Evolutionary conservation across 2,113 vertebrate species (phyloP), one percentile per base, ranked within the genome.

Genomic region (Bubo scandiacus): DNA sequence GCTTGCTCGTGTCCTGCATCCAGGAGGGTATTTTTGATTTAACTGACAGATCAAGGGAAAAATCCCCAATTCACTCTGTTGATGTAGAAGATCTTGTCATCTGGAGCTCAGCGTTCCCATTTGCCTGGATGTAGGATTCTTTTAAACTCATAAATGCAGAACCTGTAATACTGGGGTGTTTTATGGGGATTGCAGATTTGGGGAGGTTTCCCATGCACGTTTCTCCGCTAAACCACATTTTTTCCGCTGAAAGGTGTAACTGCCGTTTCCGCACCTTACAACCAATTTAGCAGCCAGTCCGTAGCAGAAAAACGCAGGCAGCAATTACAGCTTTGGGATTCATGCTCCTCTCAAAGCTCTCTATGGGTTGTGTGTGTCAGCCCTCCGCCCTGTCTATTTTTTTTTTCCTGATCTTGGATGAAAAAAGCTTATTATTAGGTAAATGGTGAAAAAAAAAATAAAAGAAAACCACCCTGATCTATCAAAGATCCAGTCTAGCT

Each of bases 1-100:
- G 20, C 70, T 42, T 5, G 4, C 80, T 71, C 20, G 2, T 55
- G 72, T 75, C 84, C 91, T 45, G 58, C 78, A 77, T 78, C 78
- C 83, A 32, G 63, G 86, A 92, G 65, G 54, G 77, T 36, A n/a
- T 58, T 94, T 91, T 77, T 66, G 66, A 79, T 93, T 63, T 47
- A 90, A 79, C 34, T 57, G 92, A 38, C 59, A 80, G 87, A 91
- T 93, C 87, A 88, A 91, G 89, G 92, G 75, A 92, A 88, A 66
- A 68, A 88, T 59, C 71, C 67, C 45, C 49, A 49, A 25, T 78
- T 93, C 51, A 27, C 43, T 43, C 52, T 2, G 25, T n/a, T n/a
- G 72, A 57, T 68, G 54, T 20, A 34, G 43, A 59, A 81, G 67
- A 58, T 85, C 73, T 23, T 17, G 65, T 61, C 40, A 3, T 45